phyloP scores from a whole-genome alignment of 2,888 invertebrate species.

The Hesperia comma region DNA sequence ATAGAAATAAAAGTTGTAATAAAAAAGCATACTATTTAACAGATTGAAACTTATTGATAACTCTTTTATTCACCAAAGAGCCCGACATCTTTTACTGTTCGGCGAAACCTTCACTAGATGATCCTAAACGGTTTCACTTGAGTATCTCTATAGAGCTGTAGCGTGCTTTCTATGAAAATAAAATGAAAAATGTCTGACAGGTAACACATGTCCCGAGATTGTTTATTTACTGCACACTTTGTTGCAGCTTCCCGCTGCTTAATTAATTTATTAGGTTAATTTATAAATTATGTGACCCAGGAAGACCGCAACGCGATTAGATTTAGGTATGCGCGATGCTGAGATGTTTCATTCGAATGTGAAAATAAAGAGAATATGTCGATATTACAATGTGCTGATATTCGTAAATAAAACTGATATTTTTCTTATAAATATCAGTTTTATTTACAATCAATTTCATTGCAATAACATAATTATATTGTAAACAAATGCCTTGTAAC shows the following conservation, averaged over 20 bases:
- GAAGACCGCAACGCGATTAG: conserved; percentile 64
- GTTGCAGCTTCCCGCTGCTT: conserved; percentile 69
- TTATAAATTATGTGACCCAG: conserved; percentile 71
- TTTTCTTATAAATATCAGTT: neutral
- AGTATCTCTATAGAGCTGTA: conserved; percentile 64
- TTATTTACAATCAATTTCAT: conserved; percentile 9
- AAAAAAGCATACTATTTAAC: conserved; percentile 31
- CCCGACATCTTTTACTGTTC: conserved; percentile 72
- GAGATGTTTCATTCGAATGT: conserved; percentile 34
- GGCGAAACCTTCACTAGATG: conserved; percentile 67
- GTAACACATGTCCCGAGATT: conserved; percentile 62
- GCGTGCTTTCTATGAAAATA: conserved; percentile 53
- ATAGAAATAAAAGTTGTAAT: conserved; percentile 1
- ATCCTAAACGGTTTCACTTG: conserved; percentile 69
- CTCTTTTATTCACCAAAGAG: conserved; percentile 71
- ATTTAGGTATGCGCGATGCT: conserved; percentile 46
- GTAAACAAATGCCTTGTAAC: conserved; percentile 23
- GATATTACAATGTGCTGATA: neutral
- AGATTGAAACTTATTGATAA: conserved; percentile 77
- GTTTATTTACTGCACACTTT: conserved; percentile 76
- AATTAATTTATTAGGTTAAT: conserved; percentile 76
- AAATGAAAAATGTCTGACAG: conserved; percentile 60
- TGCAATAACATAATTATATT: conserved; percentile 32
- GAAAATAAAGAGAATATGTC: neutral
- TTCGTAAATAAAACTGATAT: neutral